These are phyloP conservation scores for Ctenoplectra terminalis DNA, from an alignment of 1,140 invertebrate species.

Conservation along the genomic window DNA sequence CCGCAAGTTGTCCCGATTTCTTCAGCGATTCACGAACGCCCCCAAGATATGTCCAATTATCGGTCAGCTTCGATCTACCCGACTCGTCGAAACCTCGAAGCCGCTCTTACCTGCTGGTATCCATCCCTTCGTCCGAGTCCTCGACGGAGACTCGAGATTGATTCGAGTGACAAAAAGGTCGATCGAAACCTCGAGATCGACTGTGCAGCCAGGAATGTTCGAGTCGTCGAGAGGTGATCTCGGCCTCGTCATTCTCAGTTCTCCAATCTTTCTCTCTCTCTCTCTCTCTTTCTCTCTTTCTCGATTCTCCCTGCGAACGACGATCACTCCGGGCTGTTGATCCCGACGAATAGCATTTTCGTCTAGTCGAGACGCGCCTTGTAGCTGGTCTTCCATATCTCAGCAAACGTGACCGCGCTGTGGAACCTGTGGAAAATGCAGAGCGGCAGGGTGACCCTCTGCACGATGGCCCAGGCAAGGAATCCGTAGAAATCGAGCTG, in stretches of 20 bases:
- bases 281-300: slow-evolving; percentile 1
- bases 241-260: not conserved
- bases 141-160: slow-evolving; percentile 23
- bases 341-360: slow-evolving; percentile 25
- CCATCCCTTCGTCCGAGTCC: not conserved
- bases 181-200: not conserved
- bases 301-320: slow-evolving; percentile 39
- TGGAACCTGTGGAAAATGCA: slow-evolving; percentile 99
- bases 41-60: slow-evolving; percentile 19
- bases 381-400: slow-evolving; percentile 99
- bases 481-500: slow-evolving; percentile 97
- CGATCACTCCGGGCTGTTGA: slow-evolving; percentile 60
- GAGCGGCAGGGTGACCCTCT: slow-evolving; percentile 95
- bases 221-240: not conserved
- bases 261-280: not conserved
- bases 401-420: slow-evolving; percentile 97
- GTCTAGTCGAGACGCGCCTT: slow-evolving; percentile 92
- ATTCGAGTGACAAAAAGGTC: slow-evolving; percentile 40
- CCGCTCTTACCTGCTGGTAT: not conserved
- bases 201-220: slow-evolving; percentile 9
- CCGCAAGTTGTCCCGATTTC: not conserved
- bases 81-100: slow-evolving; percentile 7
- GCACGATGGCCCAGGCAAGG: slow-evolving; percentile 96
- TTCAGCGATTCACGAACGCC: slow-evolving; percentile 29
- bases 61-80: not conserved